A percentile compares a stretch with the other conserved stretches of the same genome.
phyloP scores from a whole-genome alignment of 2,797 vertebrate genomes.

The Mallotus villosus region DNA sequence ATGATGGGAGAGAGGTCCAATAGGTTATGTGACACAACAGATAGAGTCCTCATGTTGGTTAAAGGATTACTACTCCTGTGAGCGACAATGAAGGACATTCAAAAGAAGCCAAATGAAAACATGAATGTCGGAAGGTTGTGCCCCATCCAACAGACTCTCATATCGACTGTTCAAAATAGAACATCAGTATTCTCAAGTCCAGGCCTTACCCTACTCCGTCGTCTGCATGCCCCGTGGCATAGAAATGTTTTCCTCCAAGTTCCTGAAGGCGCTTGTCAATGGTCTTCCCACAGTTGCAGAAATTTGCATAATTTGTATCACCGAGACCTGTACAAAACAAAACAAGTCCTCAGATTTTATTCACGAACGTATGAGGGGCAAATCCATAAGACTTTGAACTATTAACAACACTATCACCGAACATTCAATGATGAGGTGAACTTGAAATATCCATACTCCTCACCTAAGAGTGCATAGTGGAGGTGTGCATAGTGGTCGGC shows the following conservation, averaged over 20 bases:
- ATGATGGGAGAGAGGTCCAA: neutral
- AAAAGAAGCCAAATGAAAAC: neutral
- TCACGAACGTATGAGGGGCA: neutral
- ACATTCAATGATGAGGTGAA: neutral
- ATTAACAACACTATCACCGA: neutral
- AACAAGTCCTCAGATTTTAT: neutral
- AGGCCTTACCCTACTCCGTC: constrained; percentile 88
- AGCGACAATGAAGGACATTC: neutral
- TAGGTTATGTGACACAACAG: constrained; percentile 3
- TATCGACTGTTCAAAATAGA: neutral
- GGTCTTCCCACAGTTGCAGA: constrained; percentile 94
- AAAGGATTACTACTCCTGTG: neutral
- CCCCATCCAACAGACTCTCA: neutral
- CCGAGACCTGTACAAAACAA: constrained; percentile 81
- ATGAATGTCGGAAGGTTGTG: too few species aligned
- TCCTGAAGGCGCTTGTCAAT: constrained; percentile 86
- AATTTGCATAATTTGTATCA: constrained; percentile 92
- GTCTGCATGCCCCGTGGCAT: constrained; percentile 89
- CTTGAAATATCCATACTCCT: constrained; percentile 26
- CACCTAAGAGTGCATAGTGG: constrained; percentile 89
- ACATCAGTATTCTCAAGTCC: neutral
- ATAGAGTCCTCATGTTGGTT: neutral
- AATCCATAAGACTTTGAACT: neutral
- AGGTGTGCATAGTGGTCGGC: constrained; percentile 81
- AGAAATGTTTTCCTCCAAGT: constrained; percentile 89